Conservation (phyloP, 23 tunicate genomes). For the Halocynthia aurantium region DNA sequence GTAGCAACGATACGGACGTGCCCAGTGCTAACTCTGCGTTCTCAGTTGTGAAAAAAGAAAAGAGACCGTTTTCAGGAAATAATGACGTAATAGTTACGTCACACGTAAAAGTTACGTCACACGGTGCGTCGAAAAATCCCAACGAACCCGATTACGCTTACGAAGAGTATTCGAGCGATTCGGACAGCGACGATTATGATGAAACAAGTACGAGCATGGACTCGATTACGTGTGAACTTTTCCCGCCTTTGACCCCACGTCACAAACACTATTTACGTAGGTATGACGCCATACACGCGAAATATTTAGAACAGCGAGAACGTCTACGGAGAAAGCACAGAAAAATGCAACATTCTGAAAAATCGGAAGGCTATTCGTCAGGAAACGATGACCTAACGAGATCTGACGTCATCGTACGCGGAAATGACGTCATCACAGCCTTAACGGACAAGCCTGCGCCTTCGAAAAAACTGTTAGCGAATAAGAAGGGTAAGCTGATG, state of each 20-base stretch:
- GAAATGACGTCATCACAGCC: background rate
- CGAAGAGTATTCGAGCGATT: slow-evolving; percentile 18
- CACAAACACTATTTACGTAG: slow-evolving; percentile 28
- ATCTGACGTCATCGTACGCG: background rate
- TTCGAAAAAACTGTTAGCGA: background rate
- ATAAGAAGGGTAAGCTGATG: background rate
- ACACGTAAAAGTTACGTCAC: background rate
- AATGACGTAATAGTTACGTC: slow-evolving; percentile 2
- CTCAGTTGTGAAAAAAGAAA: slow-evolving; percentile 16
- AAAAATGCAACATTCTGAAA: slow-evolving; percentile 3
- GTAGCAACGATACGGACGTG: slow-evolving; percentile 4
- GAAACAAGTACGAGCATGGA: slow-evolving; percentile 21
- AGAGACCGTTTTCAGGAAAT: background rate
- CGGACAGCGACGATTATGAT: slow-evolving; percentile 22
- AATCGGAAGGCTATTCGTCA: slow-evolving; percentile 24
- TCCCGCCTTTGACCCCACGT: slow-evolving; percentile 27
- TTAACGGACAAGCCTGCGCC: background rate
- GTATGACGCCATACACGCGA: slow-evolving; percentile 21
- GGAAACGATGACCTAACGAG: slow-evolving; percentile 12
- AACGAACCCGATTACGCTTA: slow-evolving; percentile 2
- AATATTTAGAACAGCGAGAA: background rate
- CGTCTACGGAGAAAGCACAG: background rate
- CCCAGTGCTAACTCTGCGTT: slow-evolving; percentile 14
- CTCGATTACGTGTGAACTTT: slow-evolving; percentile 24
- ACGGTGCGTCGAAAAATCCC: background rate